These are phyloP conservation scores for Sturmia bella DNA, from an alignment of 2,888 invertebrate genomes.

Conservation along the genomic window DNA sequence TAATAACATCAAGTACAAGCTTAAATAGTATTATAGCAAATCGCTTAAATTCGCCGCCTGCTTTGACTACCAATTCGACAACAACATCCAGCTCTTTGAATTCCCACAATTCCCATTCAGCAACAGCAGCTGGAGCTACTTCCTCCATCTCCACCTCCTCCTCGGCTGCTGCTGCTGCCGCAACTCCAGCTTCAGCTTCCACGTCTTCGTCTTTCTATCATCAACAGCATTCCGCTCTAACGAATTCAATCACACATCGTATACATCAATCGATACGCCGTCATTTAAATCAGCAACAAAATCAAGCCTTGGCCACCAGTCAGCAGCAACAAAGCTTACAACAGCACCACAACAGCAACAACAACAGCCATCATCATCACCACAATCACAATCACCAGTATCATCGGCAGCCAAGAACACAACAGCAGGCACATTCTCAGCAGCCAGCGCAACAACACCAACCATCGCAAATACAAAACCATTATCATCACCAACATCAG, in stretches of 20 bases:
- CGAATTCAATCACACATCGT: conserved; percentile 79
- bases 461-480: conserved; percentile 68
- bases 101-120: conserved; percentile 25
- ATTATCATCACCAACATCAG: conserved; percentile 65
- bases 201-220: conserved; percentile 48
- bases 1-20: conserved; percentile 74
- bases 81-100: conserved; percentile 20
- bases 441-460: conserved; percentile 70
- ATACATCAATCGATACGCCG: conserved; percentile 79
- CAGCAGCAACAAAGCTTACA: conserved; percentile 60
- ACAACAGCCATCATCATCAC: conserved; percentile 55
- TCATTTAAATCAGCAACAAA: conserved; percentile 78
- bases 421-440: conserved; percentile 70
- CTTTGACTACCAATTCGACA: conserved; percentile 68
- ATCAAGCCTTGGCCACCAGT: conserved; percentile 44
- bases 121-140: conserved; percentile 67
- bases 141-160: conserved; percentile 72
- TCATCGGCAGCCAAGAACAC: conserved; percentile 59
- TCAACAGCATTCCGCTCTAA: conserved; percentile 73
- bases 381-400: conserved; percentile 56
- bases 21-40: conserved; percentile 78
- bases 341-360: conserved; percentile 53
- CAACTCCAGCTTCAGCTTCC: conserved; percentile 10
- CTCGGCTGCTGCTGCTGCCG: conserved; percentile 68
- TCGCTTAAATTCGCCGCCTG: conserved; percentile 73